A percentile compares a stretch with the other conserved stretches of the same genome.
Conservation (phyloP, 2,888 invertebrate genomes). For the Rhingia rostrata region DNA sequence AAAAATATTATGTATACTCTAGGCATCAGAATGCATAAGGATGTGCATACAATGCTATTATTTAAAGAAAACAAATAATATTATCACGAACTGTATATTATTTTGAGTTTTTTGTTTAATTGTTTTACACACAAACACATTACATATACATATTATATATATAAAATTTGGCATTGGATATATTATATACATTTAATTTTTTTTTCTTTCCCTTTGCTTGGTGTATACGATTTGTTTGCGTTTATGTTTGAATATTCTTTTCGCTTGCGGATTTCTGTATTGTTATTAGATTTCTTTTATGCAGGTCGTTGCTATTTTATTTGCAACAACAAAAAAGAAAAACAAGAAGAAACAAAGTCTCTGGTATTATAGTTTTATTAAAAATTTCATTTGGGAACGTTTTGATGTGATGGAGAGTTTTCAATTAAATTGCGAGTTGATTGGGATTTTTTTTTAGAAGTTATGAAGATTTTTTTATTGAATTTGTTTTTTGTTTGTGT, state of each 20-base stretch:
- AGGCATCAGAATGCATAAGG: conserved; percentile 61
- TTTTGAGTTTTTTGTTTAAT: conserved; percentile 24
- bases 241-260: conserved; percentile 40
- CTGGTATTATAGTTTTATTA: conserved; percentile 67
- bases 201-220: conserved; percentile 6
- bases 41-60: conserved; percentile 64
- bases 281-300: no score
- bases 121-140: conserved; percentile 26
- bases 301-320: conserved; percentile 18
- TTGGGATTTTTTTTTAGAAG: neutral
- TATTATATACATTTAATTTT: conserved; percentile 1
- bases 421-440: neutral
- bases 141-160: conserved; percentile 3
- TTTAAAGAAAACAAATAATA: conserved; percentile 49
- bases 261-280: conserved; percentile 4
- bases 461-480: conserved; percentile 12
- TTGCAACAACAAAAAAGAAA: conserved; percentile 19
- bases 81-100: conserved; percentile 7
- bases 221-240: conserved; percentile 15
- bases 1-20: conserved; percentile 70
- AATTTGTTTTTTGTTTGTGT: neutral
- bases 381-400: conserved; percentile 55
- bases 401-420: conserved; percentile 25
- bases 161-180: conserved; percentile 20
- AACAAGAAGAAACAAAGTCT: conserved; percentile 1